Base-by-base conservation (phyloP, 2,888 invertebrate species). In the Patella pellucida region DNA sequence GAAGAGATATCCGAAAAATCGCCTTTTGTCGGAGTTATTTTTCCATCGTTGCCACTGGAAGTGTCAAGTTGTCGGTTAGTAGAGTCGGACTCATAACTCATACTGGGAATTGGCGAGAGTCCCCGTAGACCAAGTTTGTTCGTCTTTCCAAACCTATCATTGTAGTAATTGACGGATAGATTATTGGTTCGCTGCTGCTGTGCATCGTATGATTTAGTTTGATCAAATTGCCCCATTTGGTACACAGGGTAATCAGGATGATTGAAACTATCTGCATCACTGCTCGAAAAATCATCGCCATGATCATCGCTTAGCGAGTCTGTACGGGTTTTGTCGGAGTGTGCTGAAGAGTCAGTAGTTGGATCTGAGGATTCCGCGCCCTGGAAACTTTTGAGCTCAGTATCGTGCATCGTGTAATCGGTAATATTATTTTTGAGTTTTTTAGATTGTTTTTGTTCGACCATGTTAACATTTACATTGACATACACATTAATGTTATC, bases 401-500 rank as follows among this genome's bases (percentile, higher is more conserved):
- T 23, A 62, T 62, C 62, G 2, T 62, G 9, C 0, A 23, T 23
- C 19, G 23, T 62, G 14, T 19, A 62, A 62, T 62, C 62, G 41
- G 41, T 41, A 41, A 41, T 41, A 23, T 23, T 23, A 11, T 62
- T 23, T 11, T 19, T 62, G 19, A 3, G 19, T 19, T 19, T 62
- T 23, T 19, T 11, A 12, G 11, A 11, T 19, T 62, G 19, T 5
- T 62, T 62, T 15, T 62, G 19, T 23, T 62, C 11, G 23, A 23
- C 23, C 62, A 62, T 62, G 14, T 62, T 62, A 23, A 62, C 62
- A 14, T 62, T 62, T 23, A 62, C 62, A 23, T 62, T 62, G 11
- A 62, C 62, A 23, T 62, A 62, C 19, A 62, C 62, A 23, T 62
- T 62, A 14, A 62, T 62, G 19, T 62, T 62, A 23, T 62, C 62